Evolutionary conservation across 2,888 invertebrate species (phyloP).

Genomic region (Dryocosmus kuriphilus): DNA sequence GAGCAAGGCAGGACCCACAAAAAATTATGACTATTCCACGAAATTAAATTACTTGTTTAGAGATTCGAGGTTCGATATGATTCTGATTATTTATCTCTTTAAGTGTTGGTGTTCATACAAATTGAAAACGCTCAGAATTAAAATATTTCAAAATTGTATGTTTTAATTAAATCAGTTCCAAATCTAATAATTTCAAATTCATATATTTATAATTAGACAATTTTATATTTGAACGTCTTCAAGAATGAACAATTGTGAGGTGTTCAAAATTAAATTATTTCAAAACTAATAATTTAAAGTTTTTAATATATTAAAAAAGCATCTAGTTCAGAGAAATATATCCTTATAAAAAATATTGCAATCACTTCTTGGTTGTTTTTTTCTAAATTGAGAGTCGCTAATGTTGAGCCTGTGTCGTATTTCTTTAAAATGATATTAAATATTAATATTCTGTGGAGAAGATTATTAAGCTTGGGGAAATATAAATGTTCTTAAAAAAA

Average conservation of each 20-base stretch:
- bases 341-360: not conserved
- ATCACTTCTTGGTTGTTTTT: not conserved
- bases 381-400: no score
- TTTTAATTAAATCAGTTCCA: not conserved
- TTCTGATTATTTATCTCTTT: slow-evolving; percentile 13
- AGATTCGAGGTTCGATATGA: slow-evolving; percentile 83
- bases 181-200: not conserved
- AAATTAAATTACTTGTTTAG: slow-evolving; percentile 96
- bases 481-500: not conserved
- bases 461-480: not conserved
- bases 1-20: slow-evolving; percentile 74
- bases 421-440: not conserved
- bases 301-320: not conserved
- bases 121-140: not conserved
- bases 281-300: not conserved
- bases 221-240: no score
- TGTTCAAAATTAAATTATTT: not conserved
- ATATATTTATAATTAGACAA: no score
- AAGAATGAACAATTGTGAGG: not conserved
- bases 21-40: slow-evolving; percentile 91
- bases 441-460: not conserved
- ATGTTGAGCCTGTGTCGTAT: no score
- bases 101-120: not conserved
- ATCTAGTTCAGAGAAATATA: not conserved
- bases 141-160: no score